These are phyloP conservation scores for Omphaloscelis lunosa DNA, from an alignment of 2,888 invertebrate genomes.

Conservation along the genomic window DNA sequence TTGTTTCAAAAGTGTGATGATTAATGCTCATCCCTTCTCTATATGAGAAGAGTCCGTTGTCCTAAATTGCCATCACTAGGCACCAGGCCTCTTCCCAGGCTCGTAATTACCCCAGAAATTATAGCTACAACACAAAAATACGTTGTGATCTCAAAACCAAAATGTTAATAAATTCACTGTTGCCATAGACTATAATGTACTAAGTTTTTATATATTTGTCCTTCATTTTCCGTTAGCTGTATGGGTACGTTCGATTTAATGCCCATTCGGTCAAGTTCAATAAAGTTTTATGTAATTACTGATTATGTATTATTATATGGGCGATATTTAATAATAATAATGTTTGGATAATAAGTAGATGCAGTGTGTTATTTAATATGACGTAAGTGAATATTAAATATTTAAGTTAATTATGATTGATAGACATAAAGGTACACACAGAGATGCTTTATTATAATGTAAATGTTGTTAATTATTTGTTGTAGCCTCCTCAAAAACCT, in stretches of 20 bases:
- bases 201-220: conserved; percentile 29
- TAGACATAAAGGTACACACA: neutral
- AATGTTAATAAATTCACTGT: neutral
- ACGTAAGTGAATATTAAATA: conserved; percentile 21
- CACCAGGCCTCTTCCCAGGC: neutral
- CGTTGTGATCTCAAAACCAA: neutral
- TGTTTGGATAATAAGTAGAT: conserved; percentile 17
- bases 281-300: conserved; percentile 46
- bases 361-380: conserved; percentile 30
- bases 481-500: neutral
- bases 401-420: conserved; percentile 30
- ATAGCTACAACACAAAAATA: neutral
- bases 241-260: conserved; percentile 27
- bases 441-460: neutral
- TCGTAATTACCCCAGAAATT: neutral
- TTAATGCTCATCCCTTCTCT: neutral
- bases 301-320: conserved; percentile 14
- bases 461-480: neutral
- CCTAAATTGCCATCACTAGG: neutral
- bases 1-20: neutral
- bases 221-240: conserved; percentile 45
- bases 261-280: conserved; percentile 50
- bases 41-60: too few relatives aligned
- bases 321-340: conserved; percentile 30
- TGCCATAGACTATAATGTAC: neutral